Evolutionary conservation across 2,888 invertebrate species (phyloP), one percentile per base, ranked within the genome.

Genomic region (Trilocha varians): DNA sequence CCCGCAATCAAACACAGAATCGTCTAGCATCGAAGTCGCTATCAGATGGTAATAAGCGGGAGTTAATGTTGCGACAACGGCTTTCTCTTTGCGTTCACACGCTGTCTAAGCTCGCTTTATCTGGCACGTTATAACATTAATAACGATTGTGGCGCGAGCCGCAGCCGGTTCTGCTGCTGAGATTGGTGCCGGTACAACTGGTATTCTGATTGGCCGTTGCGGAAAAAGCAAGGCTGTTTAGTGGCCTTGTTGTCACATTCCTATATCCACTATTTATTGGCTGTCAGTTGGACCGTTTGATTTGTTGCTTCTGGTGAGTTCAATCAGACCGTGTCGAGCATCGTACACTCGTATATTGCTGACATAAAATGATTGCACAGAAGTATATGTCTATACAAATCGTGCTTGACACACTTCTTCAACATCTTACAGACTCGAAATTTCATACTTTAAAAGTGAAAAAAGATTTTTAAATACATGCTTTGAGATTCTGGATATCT

Each of bases 31-130:
- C 54, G 55, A 59, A 68, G 62, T 62, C 50, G 57, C 60, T 57
- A 65, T 71, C 62, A 60, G 64, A 68, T 70, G 65, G 65, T 73
- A 70, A 70, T 69, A 67, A 62, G 65, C 65, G 50, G 54, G 58
- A 63, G 66, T 68, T 66, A 68, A 75, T 71, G 78, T 77, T 77
- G 78, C 82, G 72, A 79, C 79, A 69, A 63, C 73, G 62, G 76
- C 84, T 85, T 84, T 84, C 84, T 76, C 83, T 62, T 53, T 44
- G 52, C 73, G 79, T 85, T 85, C 84, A 78, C 84, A 85, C 84
- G 84, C 84, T 83, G 84, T 84, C 84, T 59, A 67, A 63, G 56
- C 68, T 70, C 70, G 73, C 72, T 80, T 78, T 82, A 83, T 82
- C 82, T 77, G 73, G 76, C 76, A 78, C 66, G 82, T 84, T 83